phyloP scores from a whole-genome alignment of 2,888 invertebrate species.

The Pasiphila rectangulata region DNA sequence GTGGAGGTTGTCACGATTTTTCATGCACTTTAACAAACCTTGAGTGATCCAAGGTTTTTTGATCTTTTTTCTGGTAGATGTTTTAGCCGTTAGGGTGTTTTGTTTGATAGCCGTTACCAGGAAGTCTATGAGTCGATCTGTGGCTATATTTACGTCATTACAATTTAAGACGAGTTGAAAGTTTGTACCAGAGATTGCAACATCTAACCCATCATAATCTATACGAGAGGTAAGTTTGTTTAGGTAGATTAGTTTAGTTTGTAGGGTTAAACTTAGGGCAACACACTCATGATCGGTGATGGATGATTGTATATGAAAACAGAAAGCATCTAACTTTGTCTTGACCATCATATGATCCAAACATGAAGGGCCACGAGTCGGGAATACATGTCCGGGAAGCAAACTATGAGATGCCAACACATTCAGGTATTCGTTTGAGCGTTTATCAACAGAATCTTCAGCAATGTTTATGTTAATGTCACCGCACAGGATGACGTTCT shows the following conservation, averaged over 20 bases:
- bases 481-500: constrained; percentile 28
- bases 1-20: too few relatives aligned
- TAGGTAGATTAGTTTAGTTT: not conserved
- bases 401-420: constrained; percentile 29
- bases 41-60: too few relatives aligned
- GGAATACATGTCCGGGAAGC: constrained; percentile 22
- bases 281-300: constrained; percentile 1
- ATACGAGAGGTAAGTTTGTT: not conserved
- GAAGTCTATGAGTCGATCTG: too few relatives aligned
- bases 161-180: too few relatives aligned
- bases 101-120: too few relatives aligned
- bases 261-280: not conserved
- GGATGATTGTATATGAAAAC: not conserved
- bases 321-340: constrained; percentile 15
- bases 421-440: constrained; percentile 21
- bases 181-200: too few relatives aligned
- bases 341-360: constrained; percentile 30
- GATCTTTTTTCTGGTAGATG: too few relatives aligned
- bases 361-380: constrained; percentile 25
- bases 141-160: too few relatives aligned
- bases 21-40: too few relatives aligned
- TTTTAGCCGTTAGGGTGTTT: too few relatives aligned
- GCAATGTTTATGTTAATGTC: constrained; percentile 27
- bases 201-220: not conserved
- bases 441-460: constrained; percentile 5